Evolutionary conservation across 1,140 invertebrate genomes (phyloP), one percentile per base, ranked within the genome.

Genomic region (Zeugodacus cucurbitae): DNA sequence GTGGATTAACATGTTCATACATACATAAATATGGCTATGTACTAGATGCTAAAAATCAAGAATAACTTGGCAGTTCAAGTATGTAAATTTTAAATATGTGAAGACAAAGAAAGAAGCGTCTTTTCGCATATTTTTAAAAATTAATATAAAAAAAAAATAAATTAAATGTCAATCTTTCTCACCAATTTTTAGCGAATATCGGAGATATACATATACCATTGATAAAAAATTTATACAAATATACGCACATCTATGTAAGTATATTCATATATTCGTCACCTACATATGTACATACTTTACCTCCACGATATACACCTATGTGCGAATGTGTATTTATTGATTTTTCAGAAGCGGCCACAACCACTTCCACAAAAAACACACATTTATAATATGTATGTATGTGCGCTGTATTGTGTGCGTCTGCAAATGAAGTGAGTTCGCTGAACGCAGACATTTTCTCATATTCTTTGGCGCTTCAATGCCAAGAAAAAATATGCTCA

Each of bases 311-410:
- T 14, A 41, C 32, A 74, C 29, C 26, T 29, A 78, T 82, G 74
- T 82, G 44, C 74, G 74, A 48, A 82, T 82, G 74, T 82, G 41
- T 48, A 82, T 82, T 82, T 82, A 82, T 82, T 82, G 74, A 82
- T 82, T 82, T 82, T 82, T 48, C 41, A 82, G n/a, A n/a, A 48
- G 44, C 7, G 11, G 41, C 74, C 74, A 29, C 44, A 22, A 48
- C 22, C 37, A 26, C n/a, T n/a, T n/a, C n/a, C n/a, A n/a, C n/a
- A n/a, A n/a, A n/a, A n/a, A n/a, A n/a, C n/a, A n/a, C n/a, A 48
- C n/a, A 17, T 26, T 7, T 48, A 29, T 7, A 82, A 48, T 82
- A 82, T 48, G 3, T 54, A 78, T 10, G 37, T n/a, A 74, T 17
- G n/a, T n/a, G n/a, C n/a, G 2, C 10, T 37, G 10, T 74, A 41